Evolutionary conservation across 2,113 vertebrate genomes (phyloP), one percentile per base, ranked within the genome.

Genomic region (Asarcornis scutulata): DNA sequence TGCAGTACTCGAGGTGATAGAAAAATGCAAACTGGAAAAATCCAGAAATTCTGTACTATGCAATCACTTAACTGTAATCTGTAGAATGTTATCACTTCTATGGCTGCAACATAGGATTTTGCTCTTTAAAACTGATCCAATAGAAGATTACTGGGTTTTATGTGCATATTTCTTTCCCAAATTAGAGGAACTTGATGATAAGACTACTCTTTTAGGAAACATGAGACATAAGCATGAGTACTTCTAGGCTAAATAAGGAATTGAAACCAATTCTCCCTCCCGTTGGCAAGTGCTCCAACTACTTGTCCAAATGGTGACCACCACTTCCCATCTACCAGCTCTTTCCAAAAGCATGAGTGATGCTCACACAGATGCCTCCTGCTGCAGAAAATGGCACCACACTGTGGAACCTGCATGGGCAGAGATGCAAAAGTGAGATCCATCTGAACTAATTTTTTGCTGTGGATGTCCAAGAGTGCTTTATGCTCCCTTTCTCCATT

Each of bases 321-420:
- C 11, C 29, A n/a, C 38, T 40, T 86, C 38, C 73, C 34, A 27
- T 9, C 44, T 38, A 76, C 52, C 69, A 32, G 32, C 52, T 72
- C 53, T 46, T 40, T 17, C 17, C 72, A 36, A 46, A 46, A 22
- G 29, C 2, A 3, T 1, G 5, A 38, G 9, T 7, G 42, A 63
- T 31, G 25, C 38, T 90, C 56, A 69, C 67, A 44, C 44, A 56
- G 58, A 36, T 16, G 38, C 27, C 42, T 31, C 16, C 21, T 34
- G 34, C 16, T 34, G 63, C 34, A 60, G 62, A 44, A 44, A 50
- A 0, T 0, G 22, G 32, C 32, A 53, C 25, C 17, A 29, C 0
- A 0, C 16, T 48, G 29, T 22, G 44, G 17, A 69, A 64, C n/a
- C 27, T 6, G 0, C 27, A 4, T 1, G 17, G 40, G 32, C 25